Evolutionary conservation across 2,113 vertebrate species (phyloP), one percentile per base, ranked within the genome.

Genomic region (Crotalus viridis): DNA sequence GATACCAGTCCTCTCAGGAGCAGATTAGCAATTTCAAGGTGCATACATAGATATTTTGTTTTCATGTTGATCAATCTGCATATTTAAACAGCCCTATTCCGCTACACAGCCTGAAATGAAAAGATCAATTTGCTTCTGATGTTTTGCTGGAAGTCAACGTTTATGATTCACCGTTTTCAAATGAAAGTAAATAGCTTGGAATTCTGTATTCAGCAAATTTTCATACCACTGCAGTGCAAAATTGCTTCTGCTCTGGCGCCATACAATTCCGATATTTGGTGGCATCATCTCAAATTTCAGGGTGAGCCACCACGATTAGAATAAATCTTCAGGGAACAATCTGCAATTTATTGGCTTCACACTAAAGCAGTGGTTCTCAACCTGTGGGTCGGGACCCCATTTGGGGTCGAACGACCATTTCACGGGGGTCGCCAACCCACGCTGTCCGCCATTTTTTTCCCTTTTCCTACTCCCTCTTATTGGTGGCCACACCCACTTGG

Each of bases 21-120:
- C 92, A 94, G 59, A 96, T 95, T 91, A 93, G 88, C 61, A 64
- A 5, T 92, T 95, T 91, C 92, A 69, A 96, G 94, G 95, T 89
- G 95, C 43, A 91, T 52, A 93, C n/a, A 33, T 89, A 90, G 91
- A 88, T 90, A 96, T 87, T 59, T 19, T 91, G 61, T 81, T 95
- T 57, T 33, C 88, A 54, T 57, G 93, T 93, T 94, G 87, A 92
- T 90, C 94, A 90, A 28, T 94, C 95, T 93, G 81, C 90, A 93
- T 55, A 54, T 93, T 94, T 92, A 56, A 95, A 59, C 51, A 46
- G 74, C 33, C 93, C 91, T 85, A 28, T 52, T 89, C 91, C 87
- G 92, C 93, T 92, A 93, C 90, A 28, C 24, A 43, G 93, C 24
- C 92, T 93, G 90, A 93, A 94, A 94, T 1, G 48, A 94, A 85